Conservation (phyloP, 1,140 invertebrate genomes). For the Drosophila kepulauana region DNA sequence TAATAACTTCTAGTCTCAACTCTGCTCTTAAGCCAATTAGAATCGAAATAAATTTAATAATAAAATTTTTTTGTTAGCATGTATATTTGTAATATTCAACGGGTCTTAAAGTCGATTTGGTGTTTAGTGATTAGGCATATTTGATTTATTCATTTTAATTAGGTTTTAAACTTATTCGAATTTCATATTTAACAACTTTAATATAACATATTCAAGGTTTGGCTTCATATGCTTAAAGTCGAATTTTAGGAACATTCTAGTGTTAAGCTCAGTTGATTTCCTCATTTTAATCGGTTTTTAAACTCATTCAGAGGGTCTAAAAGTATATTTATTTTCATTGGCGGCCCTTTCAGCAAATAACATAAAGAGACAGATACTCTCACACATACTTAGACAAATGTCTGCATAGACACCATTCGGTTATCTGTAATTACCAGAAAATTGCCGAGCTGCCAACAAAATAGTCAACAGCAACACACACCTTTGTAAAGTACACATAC, state of each 20-base stretch:
- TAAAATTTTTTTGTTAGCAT: no score
- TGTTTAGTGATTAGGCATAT: no score
- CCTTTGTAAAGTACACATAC: constrained; percentile 16
- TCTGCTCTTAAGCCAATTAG: no score
- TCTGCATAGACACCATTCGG: constrained; percentile 16
- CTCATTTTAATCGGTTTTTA: neutral
- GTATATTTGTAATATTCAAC: no score
- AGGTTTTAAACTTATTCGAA: no score
- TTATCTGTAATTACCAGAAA: constrained; percentile 75
- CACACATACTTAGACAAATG: constrained; percentile 3
- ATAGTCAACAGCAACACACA: constrained; percentile 34
- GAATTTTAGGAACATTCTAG: neutral
- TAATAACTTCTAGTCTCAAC: no score
- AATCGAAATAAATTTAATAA: no score
- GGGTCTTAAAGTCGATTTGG: no score
- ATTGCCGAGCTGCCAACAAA: constrained; percentile 52
- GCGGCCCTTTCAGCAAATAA: neutral
- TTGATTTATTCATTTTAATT: no score
- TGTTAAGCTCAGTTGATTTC: neutral
- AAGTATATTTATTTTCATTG: neutral
- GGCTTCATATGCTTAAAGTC: no score
- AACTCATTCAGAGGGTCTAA: neutral
- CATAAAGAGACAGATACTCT: neutral
- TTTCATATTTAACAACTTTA: no score
- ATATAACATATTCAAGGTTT: no score